Conservation (phyloP, 2,797 vertebrate genomes). For the Myripristis jacobus region DNA sequence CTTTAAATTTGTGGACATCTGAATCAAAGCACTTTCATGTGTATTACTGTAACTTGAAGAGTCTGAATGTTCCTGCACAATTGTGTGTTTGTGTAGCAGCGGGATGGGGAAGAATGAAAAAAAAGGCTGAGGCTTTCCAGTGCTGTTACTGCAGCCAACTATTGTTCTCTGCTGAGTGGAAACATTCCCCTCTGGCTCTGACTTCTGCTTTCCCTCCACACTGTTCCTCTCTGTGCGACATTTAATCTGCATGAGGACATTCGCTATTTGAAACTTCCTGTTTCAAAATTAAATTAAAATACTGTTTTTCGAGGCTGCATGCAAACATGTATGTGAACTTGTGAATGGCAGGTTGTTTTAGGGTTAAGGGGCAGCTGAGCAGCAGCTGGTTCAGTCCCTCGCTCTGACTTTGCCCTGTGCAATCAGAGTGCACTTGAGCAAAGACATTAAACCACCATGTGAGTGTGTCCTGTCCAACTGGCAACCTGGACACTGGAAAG, state of each 20-base stretch:
- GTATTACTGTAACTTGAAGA: slow-evolving; percentile 33
- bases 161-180: slow-evolving; percentile 71
- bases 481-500: not conserved
- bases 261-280: not conserved
- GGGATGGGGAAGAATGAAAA: slow-evolving; percentile 35
- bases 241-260: slow-evolving; percentile 17
- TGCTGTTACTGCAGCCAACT: slow-evolving; percentile 54
- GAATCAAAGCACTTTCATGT: slow-evolving; percentile 33
- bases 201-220: slow-evolving; percentile 49
- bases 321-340: not conserved
- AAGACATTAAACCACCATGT: not conserved
- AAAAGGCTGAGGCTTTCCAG: slow-evolving; percentile 37
- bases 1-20: slow-evolving; percentile 3
- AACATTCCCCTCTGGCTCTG: slow-evolving; percentile 65
- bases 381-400: too few relatives aligned
- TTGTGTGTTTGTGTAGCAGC: slow-evolving; percentile 46
- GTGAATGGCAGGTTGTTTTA: too few relatives aligned
- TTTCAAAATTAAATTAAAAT: too few relatives aligned
- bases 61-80: slow-evolving; percentile 48
- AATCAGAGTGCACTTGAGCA: not conserved
- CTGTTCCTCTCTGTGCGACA: slow-evolving; percentile 32
- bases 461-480: not conserved
- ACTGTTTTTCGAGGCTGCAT: not conserved
- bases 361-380: too few relatives aligned
- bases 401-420: too few relatives aligned